These are phyloP conservation scores for Timandra comae DNA, from an alignment of 2,888 invertebrate genomes.

Conservation along the genomic window DNA sequence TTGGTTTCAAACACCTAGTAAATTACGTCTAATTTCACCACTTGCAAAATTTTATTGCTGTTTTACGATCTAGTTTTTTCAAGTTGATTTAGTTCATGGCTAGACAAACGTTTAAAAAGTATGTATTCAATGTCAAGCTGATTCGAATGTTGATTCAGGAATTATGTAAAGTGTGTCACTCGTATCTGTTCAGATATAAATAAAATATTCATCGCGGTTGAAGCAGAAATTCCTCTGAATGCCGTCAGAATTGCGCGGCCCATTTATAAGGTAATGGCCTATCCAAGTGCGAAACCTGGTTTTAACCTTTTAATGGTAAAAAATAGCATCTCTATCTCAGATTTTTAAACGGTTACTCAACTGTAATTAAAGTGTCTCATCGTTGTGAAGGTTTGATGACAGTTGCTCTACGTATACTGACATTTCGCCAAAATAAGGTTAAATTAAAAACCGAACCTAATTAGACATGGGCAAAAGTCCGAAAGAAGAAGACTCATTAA, in stretches of 20 bases:
- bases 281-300: conserved; percentile 31
- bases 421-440: no score
- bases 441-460: no score
- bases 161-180: conserved; percentile 42
- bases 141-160: conserved; percentile 41
- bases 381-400: no score
- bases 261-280: conserved; percentile 55
- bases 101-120: conserved; percentile 33
- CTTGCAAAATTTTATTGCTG: no score
- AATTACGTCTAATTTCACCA: no score
- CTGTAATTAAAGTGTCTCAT: no score
- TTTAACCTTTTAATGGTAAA: conserved; percentile 51
- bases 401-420: no score
- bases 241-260: conserved; percentile 36
- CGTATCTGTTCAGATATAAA: conserved; percentile 2
- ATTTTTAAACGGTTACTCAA: no score
- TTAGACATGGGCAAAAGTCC: no score
- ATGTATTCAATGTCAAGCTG: conserved; percentile 38
- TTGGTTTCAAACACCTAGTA: no score
- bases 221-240: conserved; percentile 25
- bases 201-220: conserved; percentile 37
- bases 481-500: no score
- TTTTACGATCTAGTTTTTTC: no score
- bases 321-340: conserved; percentile 31
- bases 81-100: conserved; percentile 44